Conservation (phyloP, 2,888 invertebrate genomes). For the Dioctria linearis region DNA sequence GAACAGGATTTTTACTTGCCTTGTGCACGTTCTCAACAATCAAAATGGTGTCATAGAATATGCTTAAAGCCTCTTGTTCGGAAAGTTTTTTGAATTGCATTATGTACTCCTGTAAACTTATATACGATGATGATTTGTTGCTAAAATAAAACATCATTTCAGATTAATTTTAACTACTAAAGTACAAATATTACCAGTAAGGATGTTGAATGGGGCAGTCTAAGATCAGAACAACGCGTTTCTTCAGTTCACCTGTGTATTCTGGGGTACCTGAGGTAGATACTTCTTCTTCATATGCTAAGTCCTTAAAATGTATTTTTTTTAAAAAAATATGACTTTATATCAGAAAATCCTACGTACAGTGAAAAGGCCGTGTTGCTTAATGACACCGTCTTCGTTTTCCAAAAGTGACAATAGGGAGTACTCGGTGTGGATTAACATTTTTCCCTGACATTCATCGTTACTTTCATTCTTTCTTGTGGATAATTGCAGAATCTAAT, state of each 20-base stretch:
- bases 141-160: slow-evolving; percentile 63
- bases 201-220: slow-evolving; percentile 83
- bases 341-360: slow-evolving; percentile 68
- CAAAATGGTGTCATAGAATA: slow-evolving; percentile 82
- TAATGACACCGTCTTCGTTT: slow-evolving; percentile 81
- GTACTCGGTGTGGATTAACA: slow-evolving; percentile 84
- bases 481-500: slow-evolving; percentile 21
- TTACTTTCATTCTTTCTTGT: slow-evolving; percentile 76
- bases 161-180: background rate
- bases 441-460: slow-evolving; percentile 84
- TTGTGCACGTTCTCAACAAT: slow-evolving; percentile 83
- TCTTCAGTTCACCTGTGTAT: slow-evolving; percentile 75
- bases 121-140: slow-evolving; percentile 74
- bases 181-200: slow-evolving; percentile 65
- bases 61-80: slow-evolving; percentile 81
- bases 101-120: slow-evolving; percentile 83
- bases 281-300: slow-evolving; percentile 78
- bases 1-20: slow-evolving; percentile 68
- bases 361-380: slow-evolving; percentile 84
- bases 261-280: slow-evolving; percentile 71
- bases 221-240: slow-evolving; percentile 79
- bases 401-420: slow-evolving; percentile 79
- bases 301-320: slow-evolving; percentile 73
- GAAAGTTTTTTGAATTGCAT: slow-evolving; percentile 82
- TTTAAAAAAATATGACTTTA: slow-evolving; percentile 29